Conservation (phyloP, 2,888 invertebrate species). For the Candidula unifasciata region DNA sequence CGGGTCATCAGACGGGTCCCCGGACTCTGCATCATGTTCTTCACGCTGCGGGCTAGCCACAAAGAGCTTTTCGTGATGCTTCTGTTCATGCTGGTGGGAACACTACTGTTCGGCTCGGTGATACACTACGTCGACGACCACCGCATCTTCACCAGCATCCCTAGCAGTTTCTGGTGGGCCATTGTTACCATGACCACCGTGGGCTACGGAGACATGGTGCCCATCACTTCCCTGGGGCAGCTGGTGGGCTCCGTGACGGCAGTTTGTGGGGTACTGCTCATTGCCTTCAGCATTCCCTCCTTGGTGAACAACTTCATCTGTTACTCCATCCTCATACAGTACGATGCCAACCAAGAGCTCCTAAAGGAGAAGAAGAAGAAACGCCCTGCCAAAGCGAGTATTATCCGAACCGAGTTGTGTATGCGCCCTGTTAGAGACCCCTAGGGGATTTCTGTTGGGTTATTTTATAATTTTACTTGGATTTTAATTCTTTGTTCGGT, state of each 20-base stretch:
- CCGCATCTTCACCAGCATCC: constrained; percentile 66
- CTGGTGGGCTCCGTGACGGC: constrained; percentile 70
- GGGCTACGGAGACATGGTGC: constrained; percentile 74
- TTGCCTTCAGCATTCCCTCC: constrained; percentile 73
- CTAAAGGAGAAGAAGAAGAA: not conserved
- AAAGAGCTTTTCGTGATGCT: constrained; percentile 71
- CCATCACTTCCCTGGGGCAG: constrained; percentile 64
- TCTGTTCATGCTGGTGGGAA: constrained; percentile 71
- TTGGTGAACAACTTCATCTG: constrained; percentile 75
- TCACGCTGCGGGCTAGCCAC: constrained; percentile 71
- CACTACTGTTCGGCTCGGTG: constrained; percentile 72
- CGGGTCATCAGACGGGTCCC: constrained; percentile 70
- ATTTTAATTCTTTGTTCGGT: no score
- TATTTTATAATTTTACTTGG: no score
- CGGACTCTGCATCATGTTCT: constrained; percentile 73
- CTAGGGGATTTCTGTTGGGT: no score
- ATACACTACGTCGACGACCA: constrained; percentile 72
- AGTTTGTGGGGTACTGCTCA: constrained; percentile 69
- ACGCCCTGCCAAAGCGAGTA: no score
- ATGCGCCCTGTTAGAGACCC: no score
- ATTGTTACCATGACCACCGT: constrained; percentile 75
- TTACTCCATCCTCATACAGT: constrained; percentile 71
- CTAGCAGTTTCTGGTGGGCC: constrained; percentile 74
- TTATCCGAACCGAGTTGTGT: no score
- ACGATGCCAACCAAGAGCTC: constrained; percentile 45